A percentile compares a stretch with the other conserved stretches of the same genome.
phyloP scores from a whole-genome alignment of 2,888 invertebrate species.

The Platerodrilus igneus region DNA sequence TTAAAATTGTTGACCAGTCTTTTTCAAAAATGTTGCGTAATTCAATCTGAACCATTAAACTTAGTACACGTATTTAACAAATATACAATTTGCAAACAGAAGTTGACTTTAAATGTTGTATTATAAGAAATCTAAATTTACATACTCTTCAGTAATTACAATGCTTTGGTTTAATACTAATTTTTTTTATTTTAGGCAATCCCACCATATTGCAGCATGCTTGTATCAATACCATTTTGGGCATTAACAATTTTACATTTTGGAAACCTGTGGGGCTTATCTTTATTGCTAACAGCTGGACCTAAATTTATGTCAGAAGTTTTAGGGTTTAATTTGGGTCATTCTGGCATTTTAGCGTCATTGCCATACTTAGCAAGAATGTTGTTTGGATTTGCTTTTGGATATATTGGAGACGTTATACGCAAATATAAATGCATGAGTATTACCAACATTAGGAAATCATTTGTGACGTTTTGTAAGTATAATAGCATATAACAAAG shows the following conservation, averaged over 20 bases:
- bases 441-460: constrained; percentile 59
- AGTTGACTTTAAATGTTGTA: background rate
- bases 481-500: too few relatives aligned
- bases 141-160: background rate
- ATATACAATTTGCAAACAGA: too few relatives aligned
- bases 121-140: constrained; percentile 27
- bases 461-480: constrained; percentile 62
- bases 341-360: constrained; percentile 66
- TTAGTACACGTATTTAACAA: too few relatives aligned
- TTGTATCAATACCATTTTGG: constrained; percentile 64
- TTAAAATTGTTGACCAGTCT: too few relatives aligned
- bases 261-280: constrained; percentile 72
- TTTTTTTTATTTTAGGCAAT: constrained; percentile 52
- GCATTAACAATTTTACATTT: constrained; percentile 64
- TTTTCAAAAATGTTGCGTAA: too few relatives aligned
- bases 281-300: constrained; percentile 70
- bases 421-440: constrained; percentile 47
- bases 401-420: constrained; percentile 63
- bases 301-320: constrained; percentile 71
- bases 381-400: constrained; percentile 65
- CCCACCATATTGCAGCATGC: constrained; percentile 61
- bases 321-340: constrained; percentile 64
- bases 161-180: constrained; percentile 9
- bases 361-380: constrained; percentile 68
- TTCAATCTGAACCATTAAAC: too few relatives aligned